phyloP scores from a whole-genome alignment of 2,797 vertebrate species.

The Melanotaenia maccullochi region DNA sequence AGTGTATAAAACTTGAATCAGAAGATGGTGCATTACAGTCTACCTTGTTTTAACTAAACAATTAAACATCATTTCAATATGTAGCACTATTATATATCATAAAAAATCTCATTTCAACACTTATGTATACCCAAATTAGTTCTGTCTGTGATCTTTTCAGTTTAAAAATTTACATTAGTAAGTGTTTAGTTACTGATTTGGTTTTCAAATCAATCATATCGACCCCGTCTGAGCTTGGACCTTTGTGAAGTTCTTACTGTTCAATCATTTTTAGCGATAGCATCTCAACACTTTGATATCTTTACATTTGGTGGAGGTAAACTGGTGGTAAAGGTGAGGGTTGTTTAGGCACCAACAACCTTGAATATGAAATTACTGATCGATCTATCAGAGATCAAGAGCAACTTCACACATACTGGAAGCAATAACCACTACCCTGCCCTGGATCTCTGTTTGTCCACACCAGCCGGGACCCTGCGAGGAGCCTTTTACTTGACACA shows the following conservation, averaged over 20 bases:
- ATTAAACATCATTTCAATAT: conserved; percentile 22
- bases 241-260: not conserved
- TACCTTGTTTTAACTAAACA: conserved; percentile 2
- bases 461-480: no score
- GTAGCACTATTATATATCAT: conserved; percentile 12
- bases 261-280: no score
- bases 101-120: conserved; percentile 32
- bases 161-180: not conserved
- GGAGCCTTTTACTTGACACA: conserved; percentile 1
- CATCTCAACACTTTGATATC: no score
- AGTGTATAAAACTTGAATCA: not conserved
- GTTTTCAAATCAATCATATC: conserved; percentile 5
- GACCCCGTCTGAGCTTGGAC: conserved; percentile 4
- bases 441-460: no score
- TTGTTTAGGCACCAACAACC: conserved; percentile 3
- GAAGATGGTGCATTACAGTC: not conserved
- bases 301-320: not conserved
- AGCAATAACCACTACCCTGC: not conserved
- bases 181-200: not conserved
- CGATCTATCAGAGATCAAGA: not conserved
- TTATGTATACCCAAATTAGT: not conserved
- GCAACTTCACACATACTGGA: conserved; percentile 23
- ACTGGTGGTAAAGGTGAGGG: conserved; percentile 8
- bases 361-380: conserved; percentile 1
- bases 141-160: not conserved